Evolutionary conservation across 2,113 vertebrate genomes (phyloP).

Genomic region (Octodon degus): DNA sequence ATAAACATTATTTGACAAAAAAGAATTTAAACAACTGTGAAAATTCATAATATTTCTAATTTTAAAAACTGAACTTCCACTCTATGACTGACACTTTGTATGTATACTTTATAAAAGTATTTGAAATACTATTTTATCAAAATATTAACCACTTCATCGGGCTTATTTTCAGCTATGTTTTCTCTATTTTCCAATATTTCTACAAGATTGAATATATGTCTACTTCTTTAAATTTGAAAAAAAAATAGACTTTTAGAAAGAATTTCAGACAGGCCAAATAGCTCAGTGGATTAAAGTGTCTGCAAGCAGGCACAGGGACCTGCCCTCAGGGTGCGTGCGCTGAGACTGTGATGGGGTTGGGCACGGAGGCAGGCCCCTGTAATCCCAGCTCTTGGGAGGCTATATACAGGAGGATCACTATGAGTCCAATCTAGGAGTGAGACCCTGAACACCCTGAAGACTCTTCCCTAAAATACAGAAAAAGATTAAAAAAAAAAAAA

Average conservation of each 20-base stretch:
- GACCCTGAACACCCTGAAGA: too few relatives aligned
- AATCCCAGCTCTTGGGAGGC: too few relatives aligned
- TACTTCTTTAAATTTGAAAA: conserved; percentile 31
- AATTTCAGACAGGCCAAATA: too few relatives aligned
- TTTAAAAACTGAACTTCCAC: not conserved
- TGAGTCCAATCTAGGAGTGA: too few relatives aligned
- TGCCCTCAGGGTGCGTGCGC: too few relatives aligned
- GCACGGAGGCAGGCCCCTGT: too few relatives aligned
- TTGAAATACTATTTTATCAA: conserved; percentile 50
- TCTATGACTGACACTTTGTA: not conserved
- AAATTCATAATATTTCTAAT: not conserved
- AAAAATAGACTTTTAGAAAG: not conserved
- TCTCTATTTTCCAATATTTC: conserved; percentile 23
- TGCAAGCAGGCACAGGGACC: too few relatives aligned
- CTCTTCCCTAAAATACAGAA: too few relatives aligned
- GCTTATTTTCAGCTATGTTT: conserved; percentile 9
- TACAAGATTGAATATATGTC: not conserved
- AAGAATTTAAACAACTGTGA: not conserved
- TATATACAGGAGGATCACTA: too few relatives aligned
- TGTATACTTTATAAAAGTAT: not conserved
- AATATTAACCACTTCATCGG: not conserved
- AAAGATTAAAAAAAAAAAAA: not conserved
- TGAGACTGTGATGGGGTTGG: too few relatives aligned
- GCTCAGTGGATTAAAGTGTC: too few relatives aligned
- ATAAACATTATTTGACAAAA: not conserved